Conservation (phyloP, 2,113 vertebrate species). For the Ailuropoda melanoleuca region DNA sequence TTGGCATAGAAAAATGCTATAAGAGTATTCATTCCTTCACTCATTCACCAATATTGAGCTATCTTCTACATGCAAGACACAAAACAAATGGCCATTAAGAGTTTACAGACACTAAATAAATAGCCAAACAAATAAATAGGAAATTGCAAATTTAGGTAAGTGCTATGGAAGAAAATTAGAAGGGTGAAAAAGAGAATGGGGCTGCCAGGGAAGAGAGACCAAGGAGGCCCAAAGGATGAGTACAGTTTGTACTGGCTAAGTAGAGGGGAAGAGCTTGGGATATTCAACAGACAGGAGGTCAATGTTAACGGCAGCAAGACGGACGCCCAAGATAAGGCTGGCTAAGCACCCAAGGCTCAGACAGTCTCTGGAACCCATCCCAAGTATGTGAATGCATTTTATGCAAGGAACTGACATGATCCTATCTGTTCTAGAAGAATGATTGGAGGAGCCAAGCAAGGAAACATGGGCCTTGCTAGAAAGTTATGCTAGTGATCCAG, state of each 20-base stretch:
- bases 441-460: not conserved
- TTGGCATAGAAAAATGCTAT: conserved; percentile 44
- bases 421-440: not conserved
- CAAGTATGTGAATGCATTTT: not conserved
- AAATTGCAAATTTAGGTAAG: not conserved
- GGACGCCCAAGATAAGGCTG: not conserved
- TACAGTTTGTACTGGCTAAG: not conserved
- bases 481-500: not conserved
- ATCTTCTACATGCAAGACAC: conserved; percentile 13
- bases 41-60: not conserved
- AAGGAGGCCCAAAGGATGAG: not conserved
- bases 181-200: not conserved
- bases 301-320: not conserved
- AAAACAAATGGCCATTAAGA: not conserved
- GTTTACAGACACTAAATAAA: not conserved
- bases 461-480: not conserved
- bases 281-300: not conserved
- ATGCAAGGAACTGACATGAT: not conserved
- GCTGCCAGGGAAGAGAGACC: not conserved
- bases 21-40: conserved; percentile 4
- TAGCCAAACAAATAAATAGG: not conserved
- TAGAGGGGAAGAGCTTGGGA: not conserved
- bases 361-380: not conserved
- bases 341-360: not conserved
- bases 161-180: not conserved